A percentile compares a stretch with the other conserved stretches of the same genome.
These are phyloP conservation scores for Cosmopolites sordidus DNA, from an alignment of 2,888 invertebrate species.

Conservation along the genomic window DNA sequence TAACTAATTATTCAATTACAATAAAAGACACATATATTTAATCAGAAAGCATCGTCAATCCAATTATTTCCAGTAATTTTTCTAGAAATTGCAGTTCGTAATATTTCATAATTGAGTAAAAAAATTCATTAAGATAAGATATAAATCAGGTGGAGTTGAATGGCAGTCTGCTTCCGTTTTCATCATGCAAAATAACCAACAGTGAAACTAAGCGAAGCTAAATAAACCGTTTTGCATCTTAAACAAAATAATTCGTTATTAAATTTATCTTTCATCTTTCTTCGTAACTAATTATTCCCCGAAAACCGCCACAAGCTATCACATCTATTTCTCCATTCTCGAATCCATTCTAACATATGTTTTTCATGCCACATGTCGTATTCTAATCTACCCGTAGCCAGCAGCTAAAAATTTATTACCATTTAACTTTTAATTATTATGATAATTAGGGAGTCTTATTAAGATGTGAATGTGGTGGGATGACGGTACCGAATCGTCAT, in stretches of 20 bases:
- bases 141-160: no score
- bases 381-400: slow-evolving; percentile 19
- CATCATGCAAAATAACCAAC: no score
- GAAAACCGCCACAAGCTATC: not conserved
- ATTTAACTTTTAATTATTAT: slow-evolving; percentile 26
- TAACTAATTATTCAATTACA: no score
- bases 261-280: slow-evolving; percentile 1
- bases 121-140: no score
- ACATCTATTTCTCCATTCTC: not conserved
- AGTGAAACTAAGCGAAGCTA: no score
- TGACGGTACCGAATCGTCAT: not conserved
- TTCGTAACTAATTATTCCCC: not conserved
- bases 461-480: not conserved
- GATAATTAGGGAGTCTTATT: slow-evolving; percentile 18
- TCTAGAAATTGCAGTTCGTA: no score
- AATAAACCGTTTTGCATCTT: no score
- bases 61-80: no score
- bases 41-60: no score
- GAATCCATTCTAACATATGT: not conserved
- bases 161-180: no score
- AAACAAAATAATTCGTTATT: not conserved
- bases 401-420: slow-evolving; percentile 19
- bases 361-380: slow-evolving; percentile 18
- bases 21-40: no score
- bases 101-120: no score